A percentile compares a stretch with the other conserved stretches of the same genome.
Conservation (phyloP, 2,888 invertebrate species). For the Melieria picta region DNA sequence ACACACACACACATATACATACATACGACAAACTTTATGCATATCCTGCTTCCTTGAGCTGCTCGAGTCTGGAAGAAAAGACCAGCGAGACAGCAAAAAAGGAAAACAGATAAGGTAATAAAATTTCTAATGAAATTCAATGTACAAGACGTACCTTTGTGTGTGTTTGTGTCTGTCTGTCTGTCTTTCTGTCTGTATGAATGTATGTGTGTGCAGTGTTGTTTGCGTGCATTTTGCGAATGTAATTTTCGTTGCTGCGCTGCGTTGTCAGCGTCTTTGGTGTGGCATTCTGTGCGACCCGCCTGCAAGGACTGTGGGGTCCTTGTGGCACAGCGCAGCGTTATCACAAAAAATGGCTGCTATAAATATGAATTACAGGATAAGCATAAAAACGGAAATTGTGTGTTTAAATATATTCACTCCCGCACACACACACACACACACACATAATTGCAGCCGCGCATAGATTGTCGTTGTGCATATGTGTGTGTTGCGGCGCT, state of each 20-base stretch:
- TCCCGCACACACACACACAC: slow-evolving; percentile 12
- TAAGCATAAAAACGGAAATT: slow-evolving; percentile 65
- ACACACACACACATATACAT: no score
- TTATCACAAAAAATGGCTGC: slow-evolving; percentile 49
- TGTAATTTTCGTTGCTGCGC: background rate
- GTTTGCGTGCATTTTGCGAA: background rate
- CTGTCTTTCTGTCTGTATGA: background rate
- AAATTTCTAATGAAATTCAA: background rate
- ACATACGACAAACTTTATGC: no score
- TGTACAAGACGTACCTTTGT: background rate
- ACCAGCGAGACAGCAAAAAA: background rate
- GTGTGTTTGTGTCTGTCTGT: slow-evolving; percentile 1
- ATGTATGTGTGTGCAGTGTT: background rate
- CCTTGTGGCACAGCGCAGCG: background rate
- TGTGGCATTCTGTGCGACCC: background rate
- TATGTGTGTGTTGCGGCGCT: no score
- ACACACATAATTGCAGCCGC: background rate
- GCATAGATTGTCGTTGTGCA: background rate
- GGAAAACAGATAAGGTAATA: background rate
- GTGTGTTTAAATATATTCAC: slow-evolving; percentile 48
- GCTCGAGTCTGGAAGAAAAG: background rate
- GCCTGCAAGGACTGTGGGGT: no score
- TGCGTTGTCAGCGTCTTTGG: background rate
- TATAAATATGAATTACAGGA: slow-evolving; percentile 65
- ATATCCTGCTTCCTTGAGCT: no score